phyloP scores from a whole-genome alignment of 2,888 invertebrate species.

The Melanotus villosus region DNA sequence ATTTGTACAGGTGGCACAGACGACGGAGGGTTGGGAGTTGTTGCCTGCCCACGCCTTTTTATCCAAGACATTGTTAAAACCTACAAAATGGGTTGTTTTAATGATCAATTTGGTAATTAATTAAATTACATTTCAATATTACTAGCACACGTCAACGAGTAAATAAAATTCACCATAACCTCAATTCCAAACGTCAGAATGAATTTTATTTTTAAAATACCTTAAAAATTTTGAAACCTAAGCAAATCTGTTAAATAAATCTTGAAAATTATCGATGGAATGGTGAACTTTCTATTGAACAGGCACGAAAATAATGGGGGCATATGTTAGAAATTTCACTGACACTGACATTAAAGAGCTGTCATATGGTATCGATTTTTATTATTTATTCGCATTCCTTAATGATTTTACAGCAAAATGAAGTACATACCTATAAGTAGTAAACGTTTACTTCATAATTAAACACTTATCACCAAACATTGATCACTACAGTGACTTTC shows the following conservation, averaged over 20 bases:
- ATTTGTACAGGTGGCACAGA: conserved; percentile 61
- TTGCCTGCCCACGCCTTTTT: conserved; percentile 62
- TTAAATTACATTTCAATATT: not conserved
- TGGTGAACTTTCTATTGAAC: not conserved
- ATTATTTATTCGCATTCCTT: not conserved
- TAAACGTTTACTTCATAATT: conserved; percentile 1
- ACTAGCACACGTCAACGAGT: conserved; percentile 5
- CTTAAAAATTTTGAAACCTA: not conserved
- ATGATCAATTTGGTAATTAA: not conserved
- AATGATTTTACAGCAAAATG: not conserved
- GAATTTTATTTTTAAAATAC: not conserved
- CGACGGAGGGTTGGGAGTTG: conserved; percentile 60
- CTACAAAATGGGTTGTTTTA: conserved; percentile 5
- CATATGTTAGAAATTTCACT: conserved; percentile 17
- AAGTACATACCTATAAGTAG: conserved; percentile 1
- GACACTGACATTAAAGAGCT: not conserved
- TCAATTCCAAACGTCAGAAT: conserved; percentile 41
- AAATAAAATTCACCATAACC: conserved; percentile 34
- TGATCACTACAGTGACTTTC: conserved; percentile 48
- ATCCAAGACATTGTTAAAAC: conserved; percentile 64
- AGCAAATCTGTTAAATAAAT: not conserved
- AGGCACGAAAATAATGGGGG: not conserved
- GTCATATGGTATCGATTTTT: conserved; percentile 1
- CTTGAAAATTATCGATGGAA: not conserved
- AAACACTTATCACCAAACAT: conserved; percentile 38